phyloP scores from a whole-genome alignment of 2,888 invertebrate genomes.

The Aphrophora alni region DNA sequence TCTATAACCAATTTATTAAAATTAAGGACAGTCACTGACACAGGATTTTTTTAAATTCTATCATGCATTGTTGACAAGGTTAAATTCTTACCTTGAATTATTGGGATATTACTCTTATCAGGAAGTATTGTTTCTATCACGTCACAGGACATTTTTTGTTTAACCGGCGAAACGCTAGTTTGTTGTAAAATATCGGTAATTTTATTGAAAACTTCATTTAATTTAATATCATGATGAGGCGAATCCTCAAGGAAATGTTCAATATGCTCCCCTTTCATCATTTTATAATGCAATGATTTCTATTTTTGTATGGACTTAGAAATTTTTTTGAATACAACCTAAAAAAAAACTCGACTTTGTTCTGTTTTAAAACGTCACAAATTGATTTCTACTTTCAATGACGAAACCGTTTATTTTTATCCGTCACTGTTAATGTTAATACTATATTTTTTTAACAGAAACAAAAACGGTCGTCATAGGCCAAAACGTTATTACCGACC shows the following conservation, averaged over 20 bases:
- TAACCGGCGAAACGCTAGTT: slow-evolving; percentile 32
- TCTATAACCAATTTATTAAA: no score
- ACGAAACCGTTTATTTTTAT: neutral
- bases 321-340: neutral
- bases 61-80: neutral
- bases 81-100: slow-evolving; percentile 38
- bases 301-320: neutral
- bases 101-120: slow-evolving; percentile 40
- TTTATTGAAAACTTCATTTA: slow-evolving; percentile 45
- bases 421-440: neutral
- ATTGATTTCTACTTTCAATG: neutral
- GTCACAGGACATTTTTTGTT: slow-evolving; percentile 42
- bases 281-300: slow-evolving; percentile 23
- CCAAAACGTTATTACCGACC: neutral
- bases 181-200: slow-evolving; percentile 43
- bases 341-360: neutral
- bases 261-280: slow-evolving; percentile 44
- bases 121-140: slow-evolving; percentile 43
- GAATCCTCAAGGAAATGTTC: slow-evolving; percentile 45
- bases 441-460: neutral
- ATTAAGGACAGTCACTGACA: neutral
- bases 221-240: slow-evolving; percentile 39
- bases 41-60: neutral
- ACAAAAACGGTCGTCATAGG: neutral
- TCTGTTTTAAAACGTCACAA: neutral